These are phyloP conservation scores for Pseudomyrmex pallidus DNA, from an alignment of 1,140 invertebrate species.

Conservation along the genomic window DNA sequence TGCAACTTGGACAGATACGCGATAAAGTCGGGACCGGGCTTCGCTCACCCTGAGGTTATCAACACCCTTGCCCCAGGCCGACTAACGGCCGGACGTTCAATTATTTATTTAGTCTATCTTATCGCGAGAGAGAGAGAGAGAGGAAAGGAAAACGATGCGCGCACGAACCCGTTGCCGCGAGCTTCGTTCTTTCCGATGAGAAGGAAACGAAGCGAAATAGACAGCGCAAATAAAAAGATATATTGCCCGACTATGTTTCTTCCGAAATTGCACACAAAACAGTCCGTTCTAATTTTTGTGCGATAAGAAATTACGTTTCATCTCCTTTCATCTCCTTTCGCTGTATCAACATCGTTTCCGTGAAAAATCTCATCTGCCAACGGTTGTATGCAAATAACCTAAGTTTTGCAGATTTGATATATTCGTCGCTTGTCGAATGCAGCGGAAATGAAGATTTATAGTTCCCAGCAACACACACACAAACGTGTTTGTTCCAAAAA, in stretches of 20 bases:
- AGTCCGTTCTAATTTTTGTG: conserved; percentile 6
- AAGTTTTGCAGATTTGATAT: conserved; percentile 13
- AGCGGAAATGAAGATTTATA: not conserved
- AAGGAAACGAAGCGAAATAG: not conserved
- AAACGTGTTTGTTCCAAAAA: not conserved
- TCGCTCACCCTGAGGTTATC: conserved; percentile 76
- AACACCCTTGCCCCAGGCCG: conserved; percentile 75
- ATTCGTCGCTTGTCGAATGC: not conserved
- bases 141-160: conserved; percentile 68
- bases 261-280: not conserved
- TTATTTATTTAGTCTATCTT: conserved; percentile 83
- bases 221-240: conserved; percentile 3
- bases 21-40: conserved; percentile 74
- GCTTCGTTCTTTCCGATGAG: conserved; percentile 38
- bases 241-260: not conserved
- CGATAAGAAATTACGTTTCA: conserved; percentile 22
- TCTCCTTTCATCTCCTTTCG: not conserved
- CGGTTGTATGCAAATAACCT: not conserved
- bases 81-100: conserved; percentile 79
- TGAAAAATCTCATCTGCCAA: not conserved
- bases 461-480: not conserved
- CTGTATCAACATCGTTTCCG: not conserved
- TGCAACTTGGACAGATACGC: conserved; percentile 75
- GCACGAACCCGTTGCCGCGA: conserved; percentile 69
- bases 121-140: conserved; percentile 64